Percentiles rank a stretch among this genome's conserved stretches.
These are phyloP conservation scores for Nerophis lumbriciformis DNA, from an alignment of 2,113 vertebrate species.

Conservation along the genomic window DNA sequence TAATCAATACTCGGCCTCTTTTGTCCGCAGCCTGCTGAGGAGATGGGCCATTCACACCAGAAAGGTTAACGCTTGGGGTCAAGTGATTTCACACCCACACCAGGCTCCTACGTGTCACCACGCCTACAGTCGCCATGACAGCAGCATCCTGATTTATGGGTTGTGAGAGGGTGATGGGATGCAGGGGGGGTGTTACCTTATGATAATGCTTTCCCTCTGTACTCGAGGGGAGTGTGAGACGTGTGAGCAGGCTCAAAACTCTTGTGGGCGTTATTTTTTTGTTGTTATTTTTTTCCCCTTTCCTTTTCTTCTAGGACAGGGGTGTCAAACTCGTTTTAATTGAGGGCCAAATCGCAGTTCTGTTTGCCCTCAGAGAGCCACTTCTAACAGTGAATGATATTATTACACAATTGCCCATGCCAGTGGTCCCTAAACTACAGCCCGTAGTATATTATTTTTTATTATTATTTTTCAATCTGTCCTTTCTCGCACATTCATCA, in stretches of 20 bases:
- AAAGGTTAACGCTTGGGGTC: slow-evolving; percentile 98
- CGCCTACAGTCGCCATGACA: slow-evolving; percentile 92
- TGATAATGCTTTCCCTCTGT: slow-evolving; percentile 81
- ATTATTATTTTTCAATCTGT: too few species aligned
- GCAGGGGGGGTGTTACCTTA: slow-evolving; percentile 80
- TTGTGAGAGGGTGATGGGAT: slow-evolving; percentile 71
- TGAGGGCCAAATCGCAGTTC: too few species aligned
- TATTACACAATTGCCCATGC: too few species aligned
- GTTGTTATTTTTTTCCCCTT: not conserved
- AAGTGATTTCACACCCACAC: slow-evolving; percentile 98
- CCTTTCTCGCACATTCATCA: too few species aligned
- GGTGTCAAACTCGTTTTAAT: too few species aligned
- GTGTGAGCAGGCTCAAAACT: slow-evolving; percentile 30
- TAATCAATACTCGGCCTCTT: slow-evolving; percentile 96
- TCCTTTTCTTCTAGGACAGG: not conserved
- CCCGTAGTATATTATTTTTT: too few species aligned
- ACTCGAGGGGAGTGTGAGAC: slow-evolving; percentile 48
- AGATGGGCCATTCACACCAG: slow-evolving; percentile 90
- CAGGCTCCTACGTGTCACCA: slow-evolving; percentile 85
- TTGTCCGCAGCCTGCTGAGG: slow-evolving; percentile 83
- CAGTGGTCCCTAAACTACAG: too few species aligned
- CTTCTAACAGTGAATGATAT: too few species aligned
- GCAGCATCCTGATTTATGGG: slow-evolving; percentile 96
- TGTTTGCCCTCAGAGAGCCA: too few species aligned
- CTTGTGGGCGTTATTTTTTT: slow-evolving; percentile 30